Conservation (phyloP, 2,797 vertebrate species). For the Micromesistius poutassou region DNA sequence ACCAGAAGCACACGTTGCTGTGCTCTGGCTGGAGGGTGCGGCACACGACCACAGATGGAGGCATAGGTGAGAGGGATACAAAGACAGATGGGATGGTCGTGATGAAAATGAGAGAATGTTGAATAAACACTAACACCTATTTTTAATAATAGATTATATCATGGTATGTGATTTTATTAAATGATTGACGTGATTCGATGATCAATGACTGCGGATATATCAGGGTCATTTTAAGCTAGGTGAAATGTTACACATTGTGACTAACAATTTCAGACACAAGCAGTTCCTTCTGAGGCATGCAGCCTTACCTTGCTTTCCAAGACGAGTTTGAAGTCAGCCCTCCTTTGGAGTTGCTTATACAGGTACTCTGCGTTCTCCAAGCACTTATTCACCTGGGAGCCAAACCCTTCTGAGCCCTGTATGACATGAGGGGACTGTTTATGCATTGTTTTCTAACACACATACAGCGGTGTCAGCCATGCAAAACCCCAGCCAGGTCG, state of each 20-base stretch:
- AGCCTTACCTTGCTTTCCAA: slow-evolving; percentile 66
- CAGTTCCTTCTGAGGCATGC: background rate
- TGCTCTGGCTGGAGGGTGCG: slow-evolving; percentile 67
- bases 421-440: slow-evolving; percentile 3
- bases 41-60: background rate
- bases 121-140: background rate
- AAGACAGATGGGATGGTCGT: background rate
- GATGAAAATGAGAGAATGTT: background rate
- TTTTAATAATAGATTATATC: no score
- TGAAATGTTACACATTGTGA: no score
- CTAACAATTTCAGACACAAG: background rate
- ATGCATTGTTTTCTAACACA: background rate
- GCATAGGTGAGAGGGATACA: background rate
- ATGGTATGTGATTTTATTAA: no score
- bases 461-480: no score
- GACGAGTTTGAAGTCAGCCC: slow-evolving; percentile 70
- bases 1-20: slow-evolving; percentile 77
- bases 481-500: no score
- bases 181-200: no score
- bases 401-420: slow-evolving; percentile 71
- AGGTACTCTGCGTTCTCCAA: slow-evolving; percentile 76
- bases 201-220: no score
- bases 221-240: no score
- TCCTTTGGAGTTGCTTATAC: slow-evolving; percentile 67
- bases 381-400: slow-evolving; percentile 70